Conservation (phyloP, 30 jellyfish, hydroid and myxozoan genomes). For the Aurelia sp. region DNA sequence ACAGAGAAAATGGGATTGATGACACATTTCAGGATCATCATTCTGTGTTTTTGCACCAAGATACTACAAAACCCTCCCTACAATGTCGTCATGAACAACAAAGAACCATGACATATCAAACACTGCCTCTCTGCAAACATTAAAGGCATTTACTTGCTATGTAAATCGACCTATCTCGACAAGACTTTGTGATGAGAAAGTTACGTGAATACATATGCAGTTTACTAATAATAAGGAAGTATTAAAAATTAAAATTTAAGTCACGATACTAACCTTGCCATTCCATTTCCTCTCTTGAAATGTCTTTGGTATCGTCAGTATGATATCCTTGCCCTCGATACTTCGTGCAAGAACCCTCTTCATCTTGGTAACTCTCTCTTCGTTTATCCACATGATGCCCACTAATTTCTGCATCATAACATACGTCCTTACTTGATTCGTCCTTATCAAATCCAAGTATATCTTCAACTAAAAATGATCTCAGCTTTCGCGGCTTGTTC, state of each 20-base stretch:
- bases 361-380: too few relatives aligned
- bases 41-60: too few relatives aligned
- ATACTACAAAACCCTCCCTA: too few relatives aligned
- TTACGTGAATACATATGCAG: not conserved
- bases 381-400: not conserved
- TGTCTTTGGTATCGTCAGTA: not conserved
- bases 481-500: slow-evolving; percentile 39
- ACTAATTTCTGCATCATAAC: not conserved
- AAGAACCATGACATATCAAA: too few relatives aligned
- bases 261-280: slow-evolving; percentile 45
- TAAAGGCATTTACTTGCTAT: too few relatives aligned
- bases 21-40: too few relatives aligned
- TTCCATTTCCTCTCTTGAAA: not conserved
- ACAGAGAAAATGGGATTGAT: too few relatives aligned
- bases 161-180: too few relatives aligned
- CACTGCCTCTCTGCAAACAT: too few relatives aligned
- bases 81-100: too few relatives aligned
- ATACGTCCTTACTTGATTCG: slow-evolving; percentile 9
- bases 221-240: not conserved
- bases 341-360: too few relatives aligned
- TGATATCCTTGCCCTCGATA: too few relatives aligned
- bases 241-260: not conserved
- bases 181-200: not conserved
- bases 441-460: slow-evolving; percentile 42
- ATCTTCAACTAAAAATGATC: slow-evolving; percentile 62